Evolutionary conservation across 2,797 vertebrate species (phyloP).

Genomic region (Myotis findleyi): DNA sequence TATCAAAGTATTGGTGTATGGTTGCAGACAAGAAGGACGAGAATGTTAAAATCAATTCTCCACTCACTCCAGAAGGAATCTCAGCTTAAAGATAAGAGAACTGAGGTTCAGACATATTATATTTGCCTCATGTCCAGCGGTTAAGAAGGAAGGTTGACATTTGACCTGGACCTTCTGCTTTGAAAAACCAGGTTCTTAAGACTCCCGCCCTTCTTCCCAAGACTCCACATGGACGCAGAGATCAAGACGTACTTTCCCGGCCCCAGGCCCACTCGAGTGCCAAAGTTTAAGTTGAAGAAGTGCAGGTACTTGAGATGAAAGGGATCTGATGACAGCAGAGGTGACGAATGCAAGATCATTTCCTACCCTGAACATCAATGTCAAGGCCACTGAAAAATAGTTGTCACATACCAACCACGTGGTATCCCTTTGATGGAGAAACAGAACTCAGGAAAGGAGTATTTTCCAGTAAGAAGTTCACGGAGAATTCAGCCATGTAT

Average conservation of each 20-base stretch:
- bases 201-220: neutral
- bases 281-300: constrained; percentile 17
- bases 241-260: neutral
- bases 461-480: constrained; percentile 49
- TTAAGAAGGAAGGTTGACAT: neutral
- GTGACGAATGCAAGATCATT: neutral
- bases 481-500: constrained; percentile 51
- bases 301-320: constrained; percentile 62
- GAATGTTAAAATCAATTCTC: neutral
- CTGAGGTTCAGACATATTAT: neutral
- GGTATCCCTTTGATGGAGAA: constrained; percentile 60
- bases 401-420: neutral
- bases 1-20: neutral
- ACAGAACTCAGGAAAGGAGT: neutral
- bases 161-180: neutral
- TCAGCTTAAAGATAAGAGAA: neutral
- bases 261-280: neutral
- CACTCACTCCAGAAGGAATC: neutral
- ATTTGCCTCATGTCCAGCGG: neutral
- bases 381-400: constrained; percentile 31
- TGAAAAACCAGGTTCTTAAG: constrained; percentile 9
- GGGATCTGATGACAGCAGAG: neutral
- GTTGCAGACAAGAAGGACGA: neutral
- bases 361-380: neutral
- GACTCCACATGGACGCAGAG: neutral